Conservation (phyloP, 2,888 invertebrate genomes). For the Himalopsyche anomala region DNA sequence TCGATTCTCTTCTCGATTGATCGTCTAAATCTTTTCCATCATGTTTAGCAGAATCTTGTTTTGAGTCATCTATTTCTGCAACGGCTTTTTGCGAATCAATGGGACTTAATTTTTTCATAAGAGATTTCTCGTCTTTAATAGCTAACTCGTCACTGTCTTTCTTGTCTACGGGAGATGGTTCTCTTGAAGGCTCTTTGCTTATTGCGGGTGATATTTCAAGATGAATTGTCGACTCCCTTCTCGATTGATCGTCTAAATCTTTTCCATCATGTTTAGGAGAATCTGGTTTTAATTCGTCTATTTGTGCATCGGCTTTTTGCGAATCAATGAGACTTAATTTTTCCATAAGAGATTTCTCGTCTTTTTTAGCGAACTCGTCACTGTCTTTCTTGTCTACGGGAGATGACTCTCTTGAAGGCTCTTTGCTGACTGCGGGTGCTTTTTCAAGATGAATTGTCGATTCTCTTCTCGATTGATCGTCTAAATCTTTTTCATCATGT, state of each 20-base stretch:
- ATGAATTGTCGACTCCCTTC: too few relatives aligned
- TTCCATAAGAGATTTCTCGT: conserved; percentile 60
- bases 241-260: too few relatives aligned
- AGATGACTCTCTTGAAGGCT: not conserved
- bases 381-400: not conserved
- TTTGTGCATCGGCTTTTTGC: not conserved
- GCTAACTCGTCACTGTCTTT: not conserved
- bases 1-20: too few relatives aligned
- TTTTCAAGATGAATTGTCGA: not conserved
- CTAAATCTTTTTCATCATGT: conserved; percentile 72
- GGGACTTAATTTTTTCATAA: conserved; percentile 46
- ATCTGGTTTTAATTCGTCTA: not conserved
- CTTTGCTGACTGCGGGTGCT: conserved; percentile 16
- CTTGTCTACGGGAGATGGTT: too few relatives aligned
- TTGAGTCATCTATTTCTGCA: not conserved
- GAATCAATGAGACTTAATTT: not conserved
- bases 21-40: not conserved
- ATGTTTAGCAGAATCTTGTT: not conserved
- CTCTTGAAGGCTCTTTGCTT: too few relatives aligned
- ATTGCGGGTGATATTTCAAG: too few relatives aligned
- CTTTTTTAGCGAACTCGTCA: too few relatives aligned
- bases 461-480: conserved; percentile 66
- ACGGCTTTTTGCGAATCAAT: not conserved
- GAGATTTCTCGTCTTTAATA: conserved; percentile 48
- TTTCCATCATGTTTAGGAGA: not conserved